phyloP scores from a whole-genome alignment of 1,140 invertebrate genomes.

The Trigoniulus corallinus region DNA sequence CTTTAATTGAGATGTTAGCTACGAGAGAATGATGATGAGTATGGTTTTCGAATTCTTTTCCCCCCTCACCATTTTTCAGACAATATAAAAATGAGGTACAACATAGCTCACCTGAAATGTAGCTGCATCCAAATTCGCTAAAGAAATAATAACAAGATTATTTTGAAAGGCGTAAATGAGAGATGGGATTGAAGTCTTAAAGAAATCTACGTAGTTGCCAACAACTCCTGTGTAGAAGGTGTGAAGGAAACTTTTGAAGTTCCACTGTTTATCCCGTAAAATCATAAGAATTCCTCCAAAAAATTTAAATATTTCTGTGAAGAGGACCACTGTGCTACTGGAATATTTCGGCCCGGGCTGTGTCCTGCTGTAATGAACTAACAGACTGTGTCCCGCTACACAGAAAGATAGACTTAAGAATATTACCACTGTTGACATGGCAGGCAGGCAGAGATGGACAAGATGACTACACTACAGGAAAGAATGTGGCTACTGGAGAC shows the following conservation, averaged over 20 bases:
- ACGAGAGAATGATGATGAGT: too few species aligned
- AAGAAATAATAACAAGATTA: conserved; percentile 3
- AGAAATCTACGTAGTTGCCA: not conserved
- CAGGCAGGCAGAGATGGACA: too few species aligned
- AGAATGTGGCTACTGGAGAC: too few species aligned
- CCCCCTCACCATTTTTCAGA: too few species aligned
- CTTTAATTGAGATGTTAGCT: not conserved
- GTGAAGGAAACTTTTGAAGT: not conserved
- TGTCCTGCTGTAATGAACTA: not conserved
- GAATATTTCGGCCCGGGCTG: not conserved
- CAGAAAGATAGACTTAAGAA: not conserved
- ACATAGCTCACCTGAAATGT: conserved; percentile 1
- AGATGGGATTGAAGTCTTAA: not conserved
- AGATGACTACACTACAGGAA: too few species aligned
- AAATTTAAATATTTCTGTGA: not conserved
- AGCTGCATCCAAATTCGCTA: conserved; percentile 2
- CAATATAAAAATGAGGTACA: too few species aligned
- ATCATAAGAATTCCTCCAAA: not conserved
- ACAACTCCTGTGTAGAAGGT: not conserved
- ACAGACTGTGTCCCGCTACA: not conserved
- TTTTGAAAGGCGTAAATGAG: conserved; percentile 6
- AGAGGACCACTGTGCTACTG: not conserved
- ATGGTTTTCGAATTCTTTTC: too few species aligned
- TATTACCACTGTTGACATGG: too few species aligned
- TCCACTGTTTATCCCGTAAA: not conserved